Evolutionary conservation across 2,888 invertebrate genomes (phyloP).

Genomic region (Xylocampa areola): DNA sequence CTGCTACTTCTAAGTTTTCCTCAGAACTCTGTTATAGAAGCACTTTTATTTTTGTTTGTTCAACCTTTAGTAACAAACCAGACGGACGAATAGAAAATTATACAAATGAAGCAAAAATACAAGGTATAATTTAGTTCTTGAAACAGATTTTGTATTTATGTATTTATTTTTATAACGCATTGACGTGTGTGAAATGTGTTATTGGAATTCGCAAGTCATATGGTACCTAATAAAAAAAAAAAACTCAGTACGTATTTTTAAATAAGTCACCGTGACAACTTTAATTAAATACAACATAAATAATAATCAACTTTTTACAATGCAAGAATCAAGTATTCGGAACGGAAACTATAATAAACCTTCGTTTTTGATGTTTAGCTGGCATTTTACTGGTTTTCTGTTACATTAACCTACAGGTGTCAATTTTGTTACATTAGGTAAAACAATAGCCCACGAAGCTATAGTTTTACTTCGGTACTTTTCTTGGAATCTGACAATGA

Average conservation of each 20-base stretch:
- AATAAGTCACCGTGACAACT: conserved; percentile 5
- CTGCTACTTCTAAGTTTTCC: neutral
- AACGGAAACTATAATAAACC: conserved; percentile 24
- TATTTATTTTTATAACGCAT: no score
- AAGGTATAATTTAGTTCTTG: conserved; percentile 16
- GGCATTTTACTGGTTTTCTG: conserved; percentile 11
- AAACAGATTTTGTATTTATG: conserved; percentile 14
- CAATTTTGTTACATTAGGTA: conserved; percentile 13
- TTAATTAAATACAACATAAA: conserved; percentile 9
- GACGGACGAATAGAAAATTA: conserved; percentile 5
- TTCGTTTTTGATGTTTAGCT: conserved; percentile 12
- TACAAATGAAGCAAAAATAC: conserved; percentile 7
- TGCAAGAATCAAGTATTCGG: conserved; percentile 16
- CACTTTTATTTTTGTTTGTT: conserved; percentile 17
- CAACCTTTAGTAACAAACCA: conserved; percentile 15
- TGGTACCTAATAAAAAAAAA: no score
- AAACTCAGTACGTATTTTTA: neutral
- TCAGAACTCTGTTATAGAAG: conserved; percentile 23
- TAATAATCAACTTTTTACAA: conserved; percentile 11
- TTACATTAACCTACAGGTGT: conserved; percentile 27
- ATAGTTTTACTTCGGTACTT: neutral
- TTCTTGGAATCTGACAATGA: conserved; percentile 14
- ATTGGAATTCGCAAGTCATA: no score
- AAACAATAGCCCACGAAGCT: conserved; percentile 8
- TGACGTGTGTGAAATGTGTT: no score